Percentiles rank a stretch among this genome's conserved stretches.
Conservation (phyloP, 2,113 vertebrate genomes). For the Sus scrofa region T2T-Sscrofa CM000817.6:107174001-107174500, state of each 20-base stretch:
- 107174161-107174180: background rate
- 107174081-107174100: background rate
- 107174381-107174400: background rate
- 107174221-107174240: background rate
- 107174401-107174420: background rate
- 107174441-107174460: background rate
- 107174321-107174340: background rate
- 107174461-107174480: background rate
- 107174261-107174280: background rate
- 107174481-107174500: background rate
- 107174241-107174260: background rate
- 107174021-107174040: background rate
- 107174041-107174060: rapidly evolving
- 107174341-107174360: background rate
- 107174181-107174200: background rate
- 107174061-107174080: background rate
- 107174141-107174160: background rate
- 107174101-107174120: background rate
- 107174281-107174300: background rate
- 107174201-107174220: background rate
- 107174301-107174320: background rate
- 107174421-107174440: background rate
- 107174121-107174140: background rate
- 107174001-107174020: background rate
- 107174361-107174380: background rate